Conservation (phyloP, 1,140 invertebrate genomes). For the Sycophila sp. region DNA sequence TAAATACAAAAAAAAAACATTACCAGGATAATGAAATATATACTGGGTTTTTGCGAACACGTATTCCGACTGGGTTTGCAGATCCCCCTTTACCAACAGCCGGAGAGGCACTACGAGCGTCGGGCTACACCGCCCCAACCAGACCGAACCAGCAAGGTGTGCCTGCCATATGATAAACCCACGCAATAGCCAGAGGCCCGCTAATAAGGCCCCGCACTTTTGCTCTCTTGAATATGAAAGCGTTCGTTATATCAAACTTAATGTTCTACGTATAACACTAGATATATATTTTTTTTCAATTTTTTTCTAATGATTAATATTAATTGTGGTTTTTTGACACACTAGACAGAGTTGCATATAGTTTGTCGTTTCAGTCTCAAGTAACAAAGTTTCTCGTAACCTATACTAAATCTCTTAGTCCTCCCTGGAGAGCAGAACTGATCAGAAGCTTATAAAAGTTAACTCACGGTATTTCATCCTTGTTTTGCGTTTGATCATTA, state of each 20-base stretch:
- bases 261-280: constrained; percentile 60
- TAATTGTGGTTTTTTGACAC: constrained; percentile 53
- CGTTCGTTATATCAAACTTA: constrained; percentile 65
- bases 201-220: constrained; percentile 32
- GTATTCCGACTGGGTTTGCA: constrained; percentile 65
- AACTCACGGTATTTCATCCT: too few species aligned
- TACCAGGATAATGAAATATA: constrained; percentile 43
- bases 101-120: constrained; percentile 67
- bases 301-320: constrained; percentile 19
- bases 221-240: constrained; percentile 63
- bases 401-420: constrained; percentile 47
- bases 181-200: constrained; percentile 28
- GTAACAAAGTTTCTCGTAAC: constrained; percentile 44
- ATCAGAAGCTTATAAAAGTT: constrained; percentile 48
- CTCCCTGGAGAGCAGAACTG: constrained; percentile 51
- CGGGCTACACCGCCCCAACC: constrained; percentile 66
- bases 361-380: constrained; percentile 53
- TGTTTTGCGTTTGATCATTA: constrained; percentile 1
- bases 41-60: constrained; percentile 59
- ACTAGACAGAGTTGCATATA: constrained; percentile 53
- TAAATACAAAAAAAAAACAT: constrained; percentile 14
- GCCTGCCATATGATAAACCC: constrained; percentile 53
- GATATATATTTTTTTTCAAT: constrained; percentile 41
- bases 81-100: constrained; percentile 68
- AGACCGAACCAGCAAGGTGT: constrained; percentile 68